Percentiles rank a stretch among this genome's conserved stretches.
Evolutionary conservation across 2,888 invertebrate genomes (phyloP).

Genomic region (Drosophila fulvimacula): DNA sequence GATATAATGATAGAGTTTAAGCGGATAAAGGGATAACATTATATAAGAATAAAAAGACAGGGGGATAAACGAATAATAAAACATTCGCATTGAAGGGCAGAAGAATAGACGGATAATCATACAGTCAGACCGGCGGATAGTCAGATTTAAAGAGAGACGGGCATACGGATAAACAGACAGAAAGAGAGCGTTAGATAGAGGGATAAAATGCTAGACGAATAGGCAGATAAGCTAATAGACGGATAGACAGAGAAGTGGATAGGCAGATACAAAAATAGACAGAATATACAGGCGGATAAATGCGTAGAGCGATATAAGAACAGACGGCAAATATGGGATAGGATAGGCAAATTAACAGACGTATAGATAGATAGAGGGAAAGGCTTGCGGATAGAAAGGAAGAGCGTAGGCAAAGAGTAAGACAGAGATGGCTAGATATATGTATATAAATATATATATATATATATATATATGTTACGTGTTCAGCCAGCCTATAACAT

Average conservation of each 20-base stretch:
- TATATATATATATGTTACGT: not conserved
- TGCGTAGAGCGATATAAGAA: too few relatives aligned
- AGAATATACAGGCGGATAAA: not conserved
- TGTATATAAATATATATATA: not conserved
- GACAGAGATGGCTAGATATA: not conserved
- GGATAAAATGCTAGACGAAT: not conserved
- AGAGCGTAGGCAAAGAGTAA: not conserved
- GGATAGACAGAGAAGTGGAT: not conserved
- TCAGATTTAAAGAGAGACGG: not conserved
- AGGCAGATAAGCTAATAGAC: not conserved
- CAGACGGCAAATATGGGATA: too few relatives aligned
- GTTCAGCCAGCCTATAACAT: not conserved
- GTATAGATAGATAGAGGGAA: not conserved
- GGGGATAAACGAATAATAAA: too few relatives aligned
- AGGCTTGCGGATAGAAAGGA: not conserved
- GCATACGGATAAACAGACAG: too few relatives aligned
- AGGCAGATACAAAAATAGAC: not conserved
- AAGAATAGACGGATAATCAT: not conserved
- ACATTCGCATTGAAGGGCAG: too few relatives aligned
- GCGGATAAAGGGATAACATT: too few relatives aligned
- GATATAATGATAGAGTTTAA: too few relatives aligned
- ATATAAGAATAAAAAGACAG: too few relatives aligned
- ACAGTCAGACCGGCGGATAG: not conserved
- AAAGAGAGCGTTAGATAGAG: too few relatives aligned
- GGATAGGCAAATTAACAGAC: too few relatives aligned